Evolutionary conservation across 2,797 vertebrate genomes (phyloP).

Genomic region (Podarcis siculus): DNA sequence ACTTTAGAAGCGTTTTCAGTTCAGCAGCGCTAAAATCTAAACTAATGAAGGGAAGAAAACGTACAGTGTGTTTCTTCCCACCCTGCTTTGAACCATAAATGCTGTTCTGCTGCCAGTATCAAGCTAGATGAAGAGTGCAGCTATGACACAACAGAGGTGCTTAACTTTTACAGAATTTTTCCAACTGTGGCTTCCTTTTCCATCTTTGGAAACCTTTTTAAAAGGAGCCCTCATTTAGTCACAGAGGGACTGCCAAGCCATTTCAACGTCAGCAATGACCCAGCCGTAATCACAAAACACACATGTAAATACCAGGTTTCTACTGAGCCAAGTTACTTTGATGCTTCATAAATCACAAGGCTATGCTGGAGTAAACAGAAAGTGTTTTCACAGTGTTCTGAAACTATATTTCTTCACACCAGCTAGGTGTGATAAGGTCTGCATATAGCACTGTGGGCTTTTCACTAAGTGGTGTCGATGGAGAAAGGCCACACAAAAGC

Average conservation of each 20-base stretch:
- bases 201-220: slow-evolving; percentile 42
- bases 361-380: slow-evolving; percentile 67
- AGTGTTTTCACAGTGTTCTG: slow-evolving; percentile 52
- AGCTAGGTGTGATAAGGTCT: slow-evolving; percentile 62
- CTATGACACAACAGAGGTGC: slow-evolving; percentile 66
- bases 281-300: slow-evolving; percentile 72
- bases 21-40: slow-evolving; percentile 54
- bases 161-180: slow-evolving; percentile 53
- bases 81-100: slow-evolving; percentile 54
- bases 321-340: slow-evolving; percentile 71
- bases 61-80: slow-evolving; percentile 28
- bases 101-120: slow-evolving; percentile 47
- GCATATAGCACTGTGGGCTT: slow-evolving; percentile 71
- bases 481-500: slow-evolving; percentile 52
- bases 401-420: slow-evolving; percentile 50
- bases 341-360: slow-evolving; percentile 77
- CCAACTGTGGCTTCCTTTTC: slow-evolving; percentile 63
- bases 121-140: slow-evolving; percentile 64
- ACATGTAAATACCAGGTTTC: slow-evolving; percentile 74
- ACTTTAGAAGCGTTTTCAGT: slow-evolving; percentile 56
- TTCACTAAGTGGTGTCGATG: slow-evolving; percentile 70
- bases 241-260: slow-evolving; percentile 60
- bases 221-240: slow-evolving; percentile 50
- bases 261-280: slow-evolving; percentile 70
- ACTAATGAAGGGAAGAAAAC: slow-evolving; percentile 51